Evolutionary conservation across 2,888 invertebrate species (phyloP).

Genomic region (Euzophera pinguis): DNA sequence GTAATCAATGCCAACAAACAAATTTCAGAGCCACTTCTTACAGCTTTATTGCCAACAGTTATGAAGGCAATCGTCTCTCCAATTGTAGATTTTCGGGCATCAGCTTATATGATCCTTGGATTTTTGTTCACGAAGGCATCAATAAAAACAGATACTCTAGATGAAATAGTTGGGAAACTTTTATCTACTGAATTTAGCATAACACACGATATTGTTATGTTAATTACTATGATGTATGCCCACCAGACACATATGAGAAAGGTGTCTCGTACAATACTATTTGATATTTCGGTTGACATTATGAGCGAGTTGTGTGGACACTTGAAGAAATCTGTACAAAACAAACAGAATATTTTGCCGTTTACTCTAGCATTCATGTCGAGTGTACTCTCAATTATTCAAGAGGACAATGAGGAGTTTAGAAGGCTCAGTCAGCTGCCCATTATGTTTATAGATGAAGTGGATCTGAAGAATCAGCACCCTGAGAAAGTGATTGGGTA

Average conservation of each 20-base stretch:
- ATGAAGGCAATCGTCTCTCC: conserved; percentile 84
- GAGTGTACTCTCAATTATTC: conserved; percentile 70
- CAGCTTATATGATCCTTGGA: conserved; percentile 86
- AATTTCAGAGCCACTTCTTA: conserved; percentile 83
- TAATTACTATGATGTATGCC: conserved; percentile 86
- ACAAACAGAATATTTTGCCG: conserved; percentile 76
- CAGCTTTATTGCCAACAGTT: conserved; percentile 85
- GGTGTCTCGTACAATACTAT: conserved; percentile 75
- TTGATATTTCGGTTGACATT: conserved; percentile 59
- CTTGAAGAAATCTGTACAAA: conserved; percentile 75
- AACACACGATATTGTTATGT: conserved; percentile 80
- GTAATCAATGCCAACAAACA: conserved; percentile 79
- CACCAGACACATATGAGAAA: conserved; percentile 75
- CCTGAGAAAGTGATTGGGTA: conserved; percentile 80
- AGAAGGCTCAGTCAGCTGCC: conserved; percentile 75
- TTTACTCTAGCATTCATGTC: conserved; percentile 80
- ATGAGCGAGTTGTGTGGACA: conserved; percentile 57
- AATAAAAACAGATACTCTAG: conserved; percentile 81
- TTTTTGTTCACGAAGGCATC: conserved; percentile 83
- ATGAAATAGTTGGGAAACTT: conserved; percentile 77
- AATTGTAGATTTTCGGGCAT: conserved; percentile 85
- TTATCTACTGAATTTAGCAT: conserved; percentile 57
- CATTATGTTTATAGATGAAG: conserved; percentile 77
- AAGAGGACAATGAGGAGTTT: conserved; percentile 67
- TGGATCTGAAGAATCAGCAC: conserved; percentile 79